Percentiles rank a stretch among this genome's conserved stretches.
These are phyloP conservation scores for Falcaria lacertinaria DNA, from an alignment of 2,888 invertebrate species.

Conservation along the genomic window DNA sequence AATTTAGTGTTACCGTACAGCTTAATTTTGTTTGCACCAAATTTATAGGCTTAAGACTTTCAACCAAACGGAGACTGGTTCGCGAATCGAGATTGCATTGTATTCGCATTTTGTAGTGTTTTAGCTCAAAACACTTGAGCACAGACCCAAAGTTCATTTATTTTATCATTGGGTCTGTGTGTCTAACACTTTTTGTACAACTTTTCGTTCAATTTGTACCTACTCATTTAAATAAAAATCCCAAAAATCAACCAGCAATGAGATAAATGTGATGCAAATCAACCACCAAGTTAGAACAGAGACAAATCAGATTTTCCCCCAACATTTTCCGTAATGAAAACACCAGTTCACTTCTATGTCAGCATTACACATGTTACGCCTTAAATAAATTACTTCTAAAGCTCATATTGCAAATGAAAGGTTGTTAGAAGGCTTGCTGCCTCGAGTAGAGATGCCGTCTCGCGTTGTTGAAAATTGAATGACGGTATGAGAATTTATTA, in stretches of 20 bases:
- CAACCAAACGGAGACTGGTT: no score
- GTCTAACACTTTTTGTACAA: no score
- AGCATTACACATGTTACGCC: background rate
- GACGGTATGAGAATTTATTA: background rate
- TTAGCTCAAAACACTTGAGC: no score
- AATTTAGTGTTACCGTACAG: no score
- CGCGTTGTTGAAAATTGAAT: background rate
- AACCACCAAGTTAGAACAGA: background rate
- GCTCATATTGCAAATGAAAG: slow-evolving; percentile 1
- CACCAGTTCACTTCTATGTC: background rate
- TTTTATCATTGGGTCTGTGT: no score
- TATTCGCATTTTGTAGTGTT: no score
- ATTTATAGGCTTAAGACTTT: no score
- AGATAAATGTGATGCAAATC: background rate
- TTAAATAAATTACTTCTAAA: background rate
- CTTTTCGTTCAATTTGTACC: no score
- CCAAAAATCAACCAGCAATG: background rate
- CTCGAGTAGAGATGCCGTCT: background rate
- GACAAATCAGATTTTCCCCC: background rate
- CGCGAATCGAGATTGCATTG: no score
- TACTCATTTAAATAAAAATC: background rate
- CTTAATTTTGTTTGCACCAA: no score
- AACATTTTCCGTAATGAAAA: background rate
- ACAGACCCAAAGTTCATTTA: no score
- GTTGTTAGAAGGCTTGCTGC: background rate